Base-by-base conservation (phyloP, 1,140 invertebrate genomes). In the Brachionus asplanchnoidis region DNA sequence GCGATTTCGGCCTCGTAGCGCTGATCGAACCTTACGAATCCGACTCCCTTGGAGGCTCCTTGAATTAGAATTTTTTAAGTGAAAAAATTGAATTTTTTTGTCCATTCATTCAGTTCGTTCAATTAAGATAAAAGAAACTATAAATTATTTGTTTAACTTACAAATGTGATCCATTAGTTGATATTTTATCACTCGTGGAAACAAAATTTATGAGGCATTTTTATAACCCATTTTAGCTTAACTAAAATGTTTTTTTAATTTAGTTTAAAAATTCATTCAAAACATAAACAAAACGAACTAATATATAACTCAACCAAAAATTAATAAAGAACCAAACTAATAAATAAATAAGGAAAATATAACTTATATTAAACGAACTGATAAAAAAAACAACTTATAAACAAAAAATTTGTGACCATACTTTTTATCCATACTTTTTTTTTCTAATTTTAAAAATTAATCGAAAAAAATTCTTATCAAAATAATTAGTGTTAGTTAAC, bases 21-120 rank as follows among this genome's bases (percentile, higher is more conserved):
- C 90, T 98, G 96, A 90, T 99, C 97, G 90, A 99, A 99, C 85
- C 97, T 93, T 87, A 99, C 98, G 91, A 99, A 99, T 68, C 97
- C 97, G 85, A 99, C 97, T 85, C 97, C 97, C 92, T 99, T 99
- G 77, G 97, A 99, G 87, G 98, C 92, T 88, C 97, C 97, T 95
- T 86, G 44, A 90, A 86, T 28, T 44, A 84, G 65, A 85, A 65
- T 42, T 65, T 20, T 20, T 28, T 23, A n/a, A 82, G 36, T 65
- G 26, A 42, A 65, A 65, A 44, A 36, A 36, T 36, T 36, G 32
- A 36, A 36, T 36, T 36, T 36, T 36, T 36, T 36, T 28, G 26
- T 36, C 32, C 32, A 36, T 36, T 36, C 32, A 26, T 60, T 73
- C 68, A 73, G 68, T 73, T 73, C 68, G 68, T 42, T 73, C 40